phyloP scores from a whole-genome alignment of 2,888 invertebrate species.

The Limnephilus lunatus region DNA sequence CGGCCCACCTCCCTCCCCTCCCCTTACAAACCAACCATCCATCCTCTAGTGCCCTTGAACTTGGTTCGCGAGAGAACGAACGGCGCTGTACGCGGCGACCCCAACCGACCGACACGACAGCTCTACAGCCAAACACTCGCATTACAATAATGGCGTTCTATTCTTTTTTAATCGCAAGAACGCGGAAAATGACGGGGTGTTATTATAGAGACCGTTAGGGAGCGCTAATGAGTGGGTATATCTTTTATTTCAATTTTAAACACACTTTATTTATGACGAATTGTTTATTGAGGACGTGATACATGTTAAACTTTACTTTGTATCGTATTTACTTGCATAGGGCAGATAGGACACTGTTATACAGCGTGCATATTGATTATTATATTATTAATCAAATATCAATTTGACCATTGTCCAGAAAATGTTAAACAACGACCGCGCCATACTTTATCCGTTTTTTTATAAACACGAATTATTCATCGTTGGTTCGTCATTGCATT shows the following conservation, averaged over 20 bases:
- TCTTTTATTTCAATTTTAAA: not conserved
- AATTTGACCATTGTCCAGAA: slow-evolving; percentile 32
- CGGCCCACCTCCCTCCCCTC: slow-evolving; percentile 66
- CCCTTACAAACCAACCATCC: slow-evolving; percentile 3
- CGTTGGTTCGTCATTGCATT: slow-evolving; percentile 60
- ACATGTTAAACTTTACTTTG: not conserved
- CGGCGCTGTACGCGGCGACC: slow-evolving; percentile 61
- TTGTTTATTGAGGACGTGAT: not conserved
- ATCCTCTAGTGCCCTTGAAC: slow-evolving; percentile 70
- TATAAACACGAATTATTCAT: slow-evolving; percentile 33
- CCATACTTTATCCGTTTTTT: slow-evolving; percentile 11
- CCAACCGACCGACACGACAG: slow-evolving; percentile 53
- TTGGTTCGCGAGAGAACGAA: slow-evolving; percentile 70
- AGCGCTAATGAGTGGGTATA: not conserved
- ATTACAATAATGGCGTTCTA: slow-evolving; percentile 53
- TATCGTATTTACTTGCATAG: not conserved
- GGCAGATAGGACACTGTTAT: no score
- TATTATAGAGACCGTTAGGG: slow-evolving; percentile 32
- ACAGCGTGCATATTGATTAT: not conserved
- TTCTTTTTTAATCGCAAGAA: slow-evolving; percentile 52
- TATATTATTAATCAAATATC: not conserved
- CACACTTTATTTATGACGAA: not conserved
- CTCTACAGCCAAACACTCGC: slow-evolving; percentile 9
- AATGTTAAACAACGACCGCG: slow-evolving; percentile 20
- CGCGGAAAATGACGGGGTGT: slow-evolving; percentile 47